Evolutionary conservation across 2,797 vertebrate genomes (phyloP).

Genomic region (Tympanoctomys barrerae): DNA sequence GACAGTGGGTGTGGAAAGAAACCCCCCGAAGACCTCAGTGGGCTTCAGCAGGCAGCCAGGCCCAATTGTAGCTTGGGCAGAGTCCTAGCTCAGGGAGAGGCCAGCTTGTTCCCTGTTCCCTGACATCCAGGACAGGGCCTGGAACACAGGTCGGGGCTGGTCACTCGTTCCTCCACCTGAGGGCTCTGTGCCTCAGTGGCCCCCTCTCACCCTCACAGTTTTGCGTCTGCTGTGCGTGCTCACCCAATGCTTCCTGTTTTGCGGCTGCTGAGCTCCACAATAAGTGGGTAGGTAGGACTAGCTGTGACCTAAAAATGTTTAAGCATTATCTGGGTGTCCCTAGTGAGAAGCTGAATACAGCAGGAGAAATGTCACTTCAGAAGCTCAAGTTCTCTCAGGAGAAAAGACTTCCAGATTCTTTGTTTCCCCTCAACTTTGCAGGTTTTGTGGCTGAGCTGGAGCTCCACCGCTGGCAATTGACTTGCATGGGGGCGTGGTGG

Average conservation of each 20-base stretch:
- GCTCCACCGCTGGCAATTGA: neutral
- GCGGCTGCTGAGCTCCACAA: neutral
- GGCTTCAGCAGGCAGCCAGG: neutral
- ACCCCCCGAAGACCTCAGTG: neutral
- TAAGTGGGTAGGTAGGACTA: neutral
- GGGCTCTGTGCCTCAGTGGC: neutral
- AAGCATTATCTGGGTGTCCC: constrained; percentile 25
- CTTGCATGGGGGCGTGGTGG: neutral
- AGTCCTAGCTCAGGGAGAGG: neutral
- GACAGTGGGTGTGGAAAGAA: neutral
- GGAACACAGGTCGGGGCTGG: neutral
- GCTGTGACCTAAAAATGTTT: constrained; percentile 67
- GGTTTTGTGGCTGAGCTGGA: neutral
- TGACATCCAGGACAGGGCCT: neutral
- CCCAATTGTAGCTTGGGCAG: neutral
- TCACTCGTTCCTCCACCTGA: too few relatives aligned
- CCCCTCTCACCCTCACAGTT: too few relatives aligned
- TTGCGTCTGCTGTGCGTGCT: neutral
- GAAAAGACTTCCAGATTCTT: constrained; percentile 43
- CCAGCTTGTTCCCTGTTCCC: neutral
- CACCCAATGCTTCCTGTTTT: neutral
- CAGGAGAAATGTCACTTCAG: constrained; percentile 44
- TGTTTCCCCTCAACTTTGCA: constrained; percentile 1
- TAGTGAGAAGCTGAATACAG: constrained; percentile 16
- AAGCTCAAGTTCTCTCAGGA: constrained; percentile 15